Conservation (phyloP, 2,797 vertebrate genomes). For the Sebastolobus alascanus region DNA sequence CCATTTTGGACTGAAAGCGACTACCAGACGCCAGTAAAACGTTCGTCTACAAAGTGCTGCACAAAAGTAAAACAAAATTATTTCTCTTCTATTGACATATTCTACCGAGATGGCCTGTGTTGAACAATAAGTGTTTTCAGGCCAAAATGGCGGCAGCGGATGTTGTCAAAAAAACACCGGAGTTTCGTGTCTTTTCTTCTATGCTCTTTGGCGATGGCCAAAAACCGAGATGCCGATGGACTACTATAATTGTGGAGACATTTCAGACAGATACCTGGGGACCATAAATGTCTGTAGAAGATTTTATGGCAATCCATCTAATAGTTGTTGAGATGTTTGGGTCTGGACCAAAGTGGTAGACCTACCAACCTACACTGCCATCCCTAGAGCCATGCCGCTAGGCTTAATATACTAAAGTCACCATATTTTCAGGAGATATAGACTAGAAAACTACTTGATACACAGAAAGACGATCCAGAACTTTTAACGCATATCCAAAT, state of each 20-base stretch:
- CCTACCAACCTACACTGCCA: background rate
- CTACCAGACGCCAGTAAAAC: too few relatives aligned
- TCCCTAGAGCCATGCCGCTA: background rate
- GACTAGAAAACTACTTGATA: background rate
- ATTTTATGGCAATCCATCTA: background rate
- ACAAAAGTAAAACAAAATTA: too few relatives aligned
- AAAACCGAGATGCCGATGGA: too few relatives aligned
- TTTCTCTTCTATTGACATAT: too few relatives aligned
- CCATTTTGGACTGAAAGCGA: too few relatives aligned
- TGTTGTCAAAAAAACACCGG: too few relatives aligned
- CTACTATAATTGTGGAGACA: background rate
- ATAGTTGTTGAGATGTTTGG: background rate
- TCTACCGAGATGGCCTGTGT: too few relatives aligned
- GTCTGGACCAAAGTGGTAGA: background rate
- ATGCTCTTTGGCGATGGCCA: too few relatives aligned
- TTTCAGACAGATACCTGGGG: background rate
- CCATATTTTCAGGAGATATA: background rate
- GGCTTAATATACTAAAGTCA: background rate
- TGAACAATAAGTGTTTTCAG: too few relatives aligned
- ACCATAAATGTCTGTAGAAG: background rate
- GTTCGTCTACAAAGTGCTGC: too few relatives aligned
- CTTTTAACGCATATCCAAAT: background rate
- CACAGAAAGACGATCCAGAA: background rate
- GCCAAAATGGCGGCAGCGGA: fast-evolving
- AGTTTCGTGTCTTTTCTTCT: too few relatives aligned